These are phyloP conservation scores for Hyalella azteca DNA, from an alignment of 2,888 invertebrate species.

Conservation along the genomic window DNA sequence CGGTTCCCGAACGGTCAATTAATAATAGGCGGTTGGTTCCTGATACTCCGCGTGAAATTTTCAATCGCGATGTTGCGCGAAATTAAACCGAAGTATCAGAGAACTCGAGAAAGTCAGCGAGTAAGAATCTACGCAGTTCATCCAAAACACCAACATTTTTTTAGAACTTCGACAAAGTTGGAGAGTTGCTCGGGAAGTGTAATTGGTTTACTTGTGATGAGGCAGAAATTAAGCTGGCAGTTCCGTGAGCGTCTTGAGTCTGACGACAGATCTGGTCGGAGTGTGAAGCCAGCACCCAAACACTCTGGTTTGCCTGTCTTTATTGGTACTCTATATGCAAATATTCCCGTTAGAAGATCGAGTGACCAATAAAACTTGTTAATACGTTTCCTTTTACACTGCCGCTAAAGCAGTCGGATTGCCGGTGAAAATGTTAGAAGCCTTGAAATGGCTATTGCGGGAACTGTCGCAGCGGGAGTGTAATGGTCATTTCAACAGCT, in stretches of 20 bases:
- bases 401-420: neutral
- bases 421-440: neutral
- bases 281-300: neutral
- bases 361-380: slow-evolving; percentile 21
- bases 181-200: neutral
- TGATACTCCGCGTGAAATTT: too few species aligned
- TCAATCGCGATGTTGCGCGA: neutral
- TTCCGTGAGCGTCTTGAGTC: neutral
- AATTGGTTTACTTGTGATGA: slow-evolving; percentile 25
- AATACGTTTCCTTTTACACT: slow-evolving; percentile 21
- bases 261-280: neutral
- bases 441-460: neutral
- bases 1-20: too few species aligned
- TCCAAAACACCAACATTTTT: neutral
- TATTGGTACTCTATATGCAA: slow-evolving; percentile 13
- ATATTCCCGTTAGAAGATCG: neutral
- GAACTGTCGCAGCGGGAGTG: neutral
- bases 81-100: neutral
- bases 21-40: too few species aligned
- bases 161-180: neutral
- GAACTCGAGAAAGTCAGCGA: neutral
- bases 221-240: neutral
- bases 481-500: too few species aligned
- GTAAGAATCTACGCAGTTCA: neutral
- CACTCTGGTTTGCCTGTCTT: neutral